Evolutionary conservation across 2,113 vertebrate genomes (phyloP).

Genomic region (Tyto alba): DNA sequence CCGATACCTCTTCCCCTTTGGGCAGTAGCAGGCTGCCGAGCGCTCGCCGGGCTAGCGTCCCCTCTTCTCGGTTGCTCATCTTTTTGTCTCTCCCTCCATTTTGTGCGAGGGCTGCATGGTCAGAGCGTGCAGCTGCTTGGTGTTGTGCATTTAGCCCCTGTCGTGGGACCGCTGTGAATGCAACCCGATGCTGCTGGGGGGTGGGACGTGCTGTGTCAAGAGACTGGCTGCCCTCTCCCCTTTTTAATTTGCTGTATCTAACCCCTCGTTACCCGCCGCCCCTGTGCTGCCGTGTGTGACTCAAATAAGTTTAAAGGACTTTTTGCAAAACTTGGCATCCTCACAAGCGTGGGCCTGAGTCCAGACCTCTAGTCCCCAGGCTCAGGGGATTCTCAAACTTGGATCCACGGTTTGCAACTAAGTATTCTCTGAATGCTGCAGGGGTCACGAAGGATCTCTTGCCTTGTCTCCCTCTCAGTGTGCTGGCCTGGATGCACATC

Average conservation of each 20-base stretch:
- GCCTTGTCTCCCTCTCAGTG: slow-evolving; percentile 28
- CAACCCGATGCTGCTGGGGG: rapidly evolving
- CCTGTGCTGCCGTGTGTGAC: not conserved
- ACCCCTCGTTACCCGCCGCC: not conserved
- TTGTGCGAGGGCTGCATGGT: not conserved
- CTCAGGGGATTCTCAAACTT: not conserved
- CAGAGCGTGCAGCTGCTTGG: not conserved
- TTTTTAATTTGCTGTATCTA: not conserved
- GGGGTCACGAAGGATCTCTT: slow-evolving; percentile 42
- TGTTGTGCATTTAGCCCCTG: not conserved
- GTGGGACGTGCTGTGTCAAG: not conserved
- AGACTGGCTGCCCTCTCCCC: not conserved
- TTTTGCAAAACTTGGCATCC: not conserved
- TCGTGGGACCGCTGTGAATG: not conserved
- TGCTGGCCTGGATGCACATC: slow-evolving; percentile 45
- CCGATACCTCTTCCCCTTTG: not conserved
- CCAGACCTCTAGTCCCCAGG: not conserved
- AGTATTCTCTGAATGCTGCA: slow-evolving; percentile 51
- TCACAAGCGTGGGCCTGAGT: not conserved
- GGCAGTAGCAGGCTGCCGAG: not conserved
- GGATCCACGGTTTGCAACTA: slow-evolving; percentile 52
- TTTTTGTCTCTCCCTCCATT: not conserved
- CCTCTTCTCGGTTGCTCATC: not conserved
- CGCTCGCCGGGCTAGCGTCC: not conserved
- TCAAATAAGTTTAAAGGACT: not conserved